Evolutionary conservation across 64 coral and sea anemone species (phyloP), one percentile per base, ranked within the genome.

Genomic region (Montipora cactus): DNA sequence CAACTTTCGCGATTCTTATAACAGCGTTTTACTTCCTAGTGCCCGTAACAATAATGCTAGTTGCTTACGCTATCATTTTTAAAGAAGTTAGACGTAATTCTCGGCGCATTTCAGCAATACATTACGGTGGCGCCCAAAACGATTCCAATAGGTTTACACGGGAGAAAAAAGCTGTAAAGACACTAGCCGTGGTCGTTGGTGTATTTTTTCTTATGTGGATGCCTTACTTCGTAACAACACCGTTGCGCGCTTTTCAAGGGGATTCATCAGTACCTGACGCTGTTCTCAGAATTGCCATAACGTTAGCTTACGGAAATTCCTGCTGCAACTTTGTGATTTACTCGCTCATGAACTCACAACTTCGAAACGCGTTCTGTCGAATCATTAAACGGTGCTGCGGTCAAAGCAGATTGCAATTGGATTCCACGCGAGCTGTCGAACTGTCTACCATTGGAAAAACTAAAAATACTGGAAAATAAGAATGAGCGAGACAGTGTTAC

Each of bases 301-400:
- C 89, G 5, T 46, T 94, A 78, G 95, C 92, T 12, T 97, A 97
- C 23, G 83, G 81, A 12, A 97, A 97, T 77, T 97, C 92, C 7
- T 90, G 92, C 23, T 97, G 95, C n/a, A 94, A 97, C 49, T 94
- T 97, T 79, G 95, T 92, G 5, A 97, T 97, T 79, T 97, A 97
- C 49, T 82, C 95, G 15, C 84, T 94, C 16, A 97, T 97, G 95
- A 97, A 97, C 76, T 67, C 50, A 47, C 88, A 94, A 6, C 91
- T 94, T 52, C 52, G 95, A 69, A 92, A 74, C 44, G 95, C 95
- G 6, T 97, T 94, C 53, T 21, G 25, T 57, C 78, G 92, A 88
- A 53, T 93, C 4, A 74, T 93, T 12, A 79, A 22, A 86, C 16
- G 47, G 47, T 71, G 44, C 44, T n/a, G 61, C 44, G 19, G 8